Evolutionary conservation across 2,113 vertebrate species (phyloP), one percentile per base, ranked within the genome.

Genomic region (Salvelinus alpinus): DNA sequence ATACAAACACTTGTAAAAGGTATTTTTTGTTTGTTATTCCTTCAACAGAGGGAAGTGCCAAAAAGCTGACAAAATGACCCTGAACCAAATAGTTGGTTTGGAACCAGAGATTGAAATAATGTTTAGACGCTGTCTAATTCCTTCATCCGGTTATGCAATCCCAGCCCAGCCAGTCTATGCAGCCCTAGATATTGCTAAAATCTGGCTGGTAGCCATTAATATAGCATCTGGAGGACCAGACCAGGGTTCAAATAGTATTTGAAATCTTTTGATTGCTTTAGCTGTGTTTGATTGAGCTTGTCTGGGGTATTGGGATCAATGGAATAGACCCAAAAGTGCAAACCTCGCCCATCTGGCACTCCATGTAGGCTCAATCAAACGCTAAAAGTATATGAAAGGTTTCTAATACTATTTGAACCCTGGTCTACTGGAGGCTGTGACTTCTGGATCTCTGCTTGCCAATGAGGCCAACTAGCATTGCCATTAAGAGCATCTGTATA

Each of bases 21-120:
- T 25, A 25, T 65, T 22, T 29, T 22, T 27, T 16, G 48, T 16
- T 68, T 68, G 65, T 68, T 68, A 18, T 16, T 2, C 29, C 3
- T 68, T 68, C 14, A 67, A 38, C 20, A 48, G 31, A 38, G 31
- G 9, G 3, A 16, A 68, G 16, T 38, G 66, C 29, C 25, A 66
- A 66, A 44, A 22, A 20, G n/a, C 8, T 34, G 20, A 60, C 34
- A 44, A 25, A 64, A 68, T 68, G 34, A 34, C 66, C 65, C 16
- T 6, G 5, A 67, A 29, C 65, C 65, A 67, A 67, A 29, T 7
- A 14, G 24, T 67, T 31, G 24, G 12, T 31, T 31, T 34, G 16
- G 9, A 44, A 44, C 38, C 18, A 70, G 38, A 65, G 27, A 67
- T 75, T 68, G 64, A 27, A 75, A 64, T n/a, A 73, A 64, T 51